Conservation (phyloP, 2,113 vertebrate genomes). For the Meleagris gallopavo region DNA sequence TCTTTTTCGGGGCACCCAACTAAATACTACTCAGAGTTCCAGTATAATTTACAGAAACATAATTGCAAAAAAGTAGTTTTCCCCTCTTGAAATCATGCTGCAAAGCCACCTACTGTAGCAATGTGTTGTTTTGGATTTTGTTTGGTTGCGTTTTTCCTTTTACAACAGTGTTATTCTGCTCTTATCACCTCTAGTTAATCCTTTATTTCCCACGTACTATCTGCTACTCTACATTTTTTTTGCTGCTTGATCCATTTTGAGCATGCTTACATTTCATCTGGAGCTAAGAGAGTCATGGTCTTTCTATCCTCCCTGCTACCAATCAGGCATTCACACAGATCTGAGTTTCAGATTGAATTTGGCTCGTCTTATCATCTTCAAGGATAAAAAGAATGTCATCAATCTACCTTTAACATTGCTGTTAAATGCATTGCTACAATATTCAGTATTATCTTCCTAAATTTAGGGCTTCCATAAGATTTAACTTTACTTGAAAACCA, state of each 20-base stretch:
- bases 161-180: background rate
- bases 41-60: background rate
- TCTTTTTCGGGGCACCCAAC: rapidly evolving
- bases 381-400: background rate
- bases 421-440: background rate
- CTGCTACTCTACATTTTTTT: background rate
- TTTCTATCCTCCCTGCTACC: background rate
- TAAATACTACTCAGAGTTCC: background rate
- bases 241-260: background rate
- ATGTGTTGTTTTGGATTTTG: background rate
- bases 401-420: background rate
- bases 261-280: background rate
- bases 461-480: background rate
- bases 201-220: background rate
- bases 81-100: background rate
- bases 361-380: background rate
- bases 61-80: background rate
- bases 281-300: rapidly evolving
- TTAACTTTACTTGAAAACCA: background rate
- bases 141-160: background rate
- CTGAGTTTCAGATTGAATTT: constrained; percentile 3
- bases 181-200: background rate
- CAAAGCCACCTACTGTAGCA: background rate
- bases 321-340: background rate
- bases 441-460: background rate